A percentile compares a stretch with the other conserved stretches of the same genome.
Conservation (phyloP, 2,888 invertebrate species). For the Amitus sp. region DNA sequence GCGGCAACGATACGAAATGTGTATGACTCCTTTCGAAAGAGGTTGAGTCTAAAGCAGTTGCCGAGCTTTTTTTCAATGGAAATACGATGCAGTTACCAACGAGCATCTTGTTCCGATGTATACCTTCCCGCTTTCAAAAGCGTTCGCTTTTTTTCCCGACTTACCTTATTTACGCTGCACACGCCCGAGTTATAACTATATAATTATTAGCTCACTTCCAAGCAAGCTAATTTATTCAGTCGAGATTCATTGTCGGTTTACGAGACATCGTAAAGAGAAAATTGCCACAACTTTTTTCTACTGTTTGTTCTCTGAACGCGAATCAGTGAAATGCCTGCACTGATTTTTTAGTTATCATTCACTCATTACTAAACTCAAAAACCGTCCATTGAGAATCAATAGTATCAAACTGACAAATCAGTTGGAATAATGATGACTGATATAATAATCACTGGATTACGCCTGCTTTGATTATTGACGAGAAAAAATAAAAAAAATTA, state of each 20-base stretch:
- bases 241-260: background rate
- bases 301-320: too few relatives aligned
- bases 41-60: background rate
- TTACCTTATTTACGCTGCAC: background rate
- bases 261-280: background rate
- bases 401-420: too few relatives aligned
- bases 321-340: too few relatives aligned
- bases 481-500: too few relatives aligned
- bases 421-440: too few relatives aligned
- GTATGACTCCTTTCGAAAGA: too few relatives aligned
- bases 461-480: too few relatives aligned
- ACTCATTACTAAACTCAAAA: too few relatives aligned
- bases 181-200: background rate
- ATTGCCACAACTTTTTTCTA: background rate
- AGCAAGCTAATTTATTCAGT: background rate
- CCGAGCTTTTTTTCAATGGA: background rate
- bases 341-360: too few relatives aligned
- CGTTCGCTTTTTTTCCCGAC: background rate
- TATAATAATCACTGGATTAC: too few relatives aligned
- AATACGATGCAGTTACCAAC: background rate
- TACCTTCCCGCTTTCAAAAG: background rate
- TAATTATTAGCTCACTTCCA: background rate
- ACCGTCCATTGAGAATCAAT: too few relatives aligned
- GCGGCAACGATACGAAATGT: too few relatives aligned
- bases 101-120: slow-evolving; percentile 3